Base-by-base conservation (phyloP, 2,797 vertebrate genomes). In the Centropyge bicolor region DNA sequence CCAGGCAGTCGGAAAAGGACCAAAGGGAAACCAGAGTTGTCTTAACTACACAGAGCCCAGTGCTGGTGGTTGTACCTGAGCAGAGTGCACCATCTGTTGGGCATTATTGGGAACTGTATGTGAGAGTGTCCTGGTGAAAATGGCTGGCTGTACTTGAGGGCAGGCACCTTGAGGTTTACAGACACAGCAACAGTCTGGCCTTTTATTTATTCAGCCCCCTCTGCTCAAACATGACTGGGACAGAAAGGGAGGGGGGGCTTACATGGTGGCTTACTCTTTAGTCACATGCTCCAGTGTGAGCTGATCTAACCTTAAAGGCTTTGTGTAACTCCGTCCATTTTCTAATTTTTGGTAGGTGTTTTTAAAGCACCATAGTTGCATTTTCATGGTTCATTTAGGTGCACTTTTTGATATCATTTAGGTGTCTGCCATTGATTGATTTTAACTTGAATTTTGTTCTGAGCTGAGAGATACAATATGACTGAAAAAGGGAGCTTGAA, bases 131-230 rank as follows among this genome's bases (percentile, higher is more conserved):
- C 36, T 40, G 35, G 31, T 70, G 52, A 38, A 76, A 48, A 57
- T 27, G 20, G 13, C 67, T 77, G 75, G 35, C 80, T 74, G 79
- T 0, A 45, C 80, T 64, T 48, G 45, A 90, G 89, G 76, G 72
- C 80, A 68, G 84, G 86, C 62, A 88, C 88, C 81, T 86, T 69
- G 54, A 88, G 81, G 80, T 76, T 78, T 83, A 70, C 62, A 64
- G 60, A 73, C 59, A 35, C 20, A 66, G 7, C 80, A 72, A 80
- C 82, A 68, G 85, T 85, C 74, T 78, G 66, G 60, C 64, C 70
- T 86, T 86, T 81, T 89, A 86, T 90, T 86, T 88, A 87, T 70
- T 88, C 19, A 86, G 40, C 70, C 67, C 70, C 57, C 68, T 77
- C 22, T 63, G 24, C 49, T 78, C 64, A 84, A 73, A 90, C 57